Conservation (phyloP, 2,888 invertebrate species). For the Pachydiplax longipennis region DNA sequence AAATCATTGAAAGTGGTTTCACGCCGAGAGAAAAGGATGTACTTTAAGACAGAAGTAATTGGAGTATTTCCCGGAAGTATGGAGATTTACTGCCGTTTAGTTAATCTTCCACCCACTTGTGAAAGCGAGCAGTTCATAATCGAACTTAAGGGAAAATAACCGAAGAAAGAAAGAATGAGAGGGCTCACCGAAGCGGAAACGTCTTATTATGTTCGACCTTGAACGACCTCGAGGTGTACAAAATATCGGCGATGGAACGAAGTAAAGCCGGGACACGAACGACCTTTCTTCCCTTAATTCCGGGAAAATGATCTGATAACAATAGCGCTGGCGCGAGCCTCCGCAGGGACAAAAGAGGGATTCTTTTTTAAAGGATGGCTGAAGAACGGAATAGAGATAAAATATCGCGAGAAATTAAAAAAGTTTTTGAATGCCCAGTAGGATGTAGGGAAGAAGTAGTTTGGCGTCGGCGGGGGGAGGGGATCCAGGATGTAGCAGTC, state of each 20-base stretch:
- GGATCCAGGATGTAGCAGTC: too few relatives aligned
- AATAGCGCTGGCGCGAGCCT: neutral
- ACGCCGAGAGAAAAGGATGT: too few relatives aligned
- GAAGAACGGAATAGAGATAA: neutral
- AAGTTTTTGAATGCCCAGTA: neutral
- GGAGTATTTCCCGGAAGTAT: too few relatives aligned
- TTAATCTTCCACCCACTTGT: too few relatives aligned
- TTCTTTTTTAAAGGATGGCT: too few relatives aligned
- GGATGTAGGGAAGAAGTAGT: neutral
- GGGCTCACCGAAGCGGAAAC: neutral
- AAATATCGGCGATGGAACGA: neutral
- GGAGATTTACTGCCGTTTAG: too few relatives aligned
- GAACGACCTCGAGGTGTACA: neutral
- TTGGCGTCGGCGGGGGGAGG: neutral
- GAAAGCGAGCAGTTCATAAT: too few relatives aligned
- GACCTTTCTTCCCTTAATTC: neutral
- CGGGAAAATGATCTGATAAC: neutral
- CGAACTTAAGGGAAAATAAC: too few relatives aligned
- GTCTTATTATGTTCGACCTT: neutral
- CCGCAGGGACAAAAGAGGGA: neutral
- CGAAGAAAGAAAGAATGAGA: too few relatives aligned
- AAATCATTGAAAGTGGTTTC: too few relatives aligned
- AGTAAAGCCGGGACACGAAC: neutral
- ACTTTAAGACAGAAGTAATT: too few relatives aligned
- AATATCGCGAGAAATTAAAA: slow-evolving; percentile 26